Evolutionary conservation across 2,888 invertebrate genomes (phyloP), one percentile per base, ranked within the genome.

Genomic region (Rambutsinella grinnellia): DNA sequence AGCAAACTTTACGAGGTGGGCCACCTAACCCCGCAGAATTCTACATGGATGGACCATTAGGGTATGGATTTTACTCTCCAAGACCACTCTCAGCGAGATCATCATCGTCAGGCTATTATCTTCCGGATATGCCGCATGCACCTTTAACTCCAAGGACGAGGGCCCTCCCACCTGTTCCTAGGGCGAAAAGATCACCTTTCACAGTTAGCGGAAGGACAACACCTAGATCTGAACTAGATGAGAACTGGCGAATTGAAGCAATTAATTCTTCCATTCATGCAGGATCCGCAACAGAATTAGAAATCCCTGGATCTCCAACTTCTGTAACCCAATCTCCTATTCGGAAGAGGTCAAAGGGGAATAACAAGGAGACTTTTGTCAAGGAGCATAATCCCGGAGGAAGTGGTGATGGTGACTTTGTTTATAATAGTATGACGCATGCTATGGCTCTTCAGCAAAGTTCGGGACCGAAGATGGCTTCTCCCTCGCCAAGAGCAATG

Each of bases 351-450:
- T 74, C 74, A 21, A 74, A 74, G 46, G 74, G 74, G 1, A 46
- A 58, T 3, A 72, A 24, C 6, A 66, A 60, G 13, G 72, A 72
- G 21, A 24, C 13, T 6, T 47, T 36, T 23, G 1, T 23, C 13
- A 54, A 26, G 6, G 23, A 15, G 13, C 21, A 3, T 6, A 24
- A 19, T 1, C 2, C 15, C 15, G 24, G 28, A 15, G 46, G 6
- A 36, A 57, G 69, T 1, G 74, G 72, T 26, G 65, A 67, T 58
- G 74, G 74, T 21, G 74, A 74, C 21, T 74, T 74, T 62, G 67
- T 74, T 1, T 74, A 74, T 44, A 74, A 74, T 21, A 74, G 74
- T 28, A 24, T 74, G 1, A 74, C 74, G 1, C 74, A 74, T 61
- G 46, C 74, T 2, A 61, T 74, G 61, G 74, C 74, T 6, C 27